Evolutionary conservation across 1,140 invertebrate genomes (phyloP).

Genomic region (Coboldia fuscipes): DNA sequence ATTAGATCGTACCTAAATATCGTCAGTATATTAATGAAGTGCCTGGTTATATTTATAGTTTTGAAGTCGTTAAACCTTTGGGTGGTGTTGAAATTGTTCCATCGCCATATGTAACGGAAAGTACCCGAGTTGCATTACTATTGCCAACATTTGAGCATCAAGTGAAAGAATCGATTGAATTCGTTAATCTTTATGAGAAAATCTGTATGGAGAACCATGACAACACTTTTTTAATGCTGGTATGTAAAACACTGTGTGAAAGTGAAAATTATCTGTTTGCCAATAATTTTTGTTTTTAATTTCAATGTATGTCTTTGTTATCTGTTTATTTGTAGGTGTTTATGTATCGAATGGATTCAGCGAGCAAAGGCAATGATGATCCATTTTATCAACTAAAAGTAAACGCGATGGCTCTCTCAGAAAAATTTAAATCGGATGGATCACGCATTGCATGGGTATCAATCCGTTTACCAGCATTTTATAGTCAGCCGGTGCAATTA

Average conservation of each 20-base stretch:
- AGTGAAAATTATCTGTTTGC: neutral
- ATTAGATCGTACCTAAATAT: no score
- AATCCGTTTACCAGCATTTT: conserved; percentile 30
- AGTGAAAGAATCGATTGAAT: conserved; percentile 24
- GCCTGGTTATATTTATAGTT: conserved; percentile 11
- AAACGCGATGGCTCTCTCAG: conserved; percentile 31
- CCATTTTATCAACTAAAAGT: conserved; percentile 40
- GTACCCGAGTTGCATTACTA: conserved; percentile 52
- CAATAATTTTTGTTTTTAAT: neutral
- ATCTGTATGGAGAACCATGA: conserved; percentile 52
- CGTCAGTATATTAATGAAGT: no score
- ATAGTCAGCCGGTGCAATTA: conserved; percentile 11
- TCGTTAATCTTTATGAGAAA: conserved; percentile 46
- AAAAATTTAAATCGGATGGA: conserved; percentile 43
- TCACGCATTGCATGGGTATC: conserved; percentile 48
- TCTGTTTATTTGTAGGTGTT: conserved; percentile 28
- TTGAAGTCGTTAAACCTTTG: conserved; percentile 52
- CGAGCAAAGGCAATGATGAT: conserved; percentile 42
- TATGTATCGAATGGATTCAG: conserved; percentile 29
- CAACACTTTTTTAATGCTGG: conserved; percentile 52
- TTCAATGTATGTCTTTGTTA: conserved; percentile 7
- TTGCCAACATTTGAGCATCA: conserved; percentile 28
- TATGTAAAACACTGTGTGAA: conserved; percentile 12
- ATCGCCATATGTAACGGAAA: conserved; percentile 82
- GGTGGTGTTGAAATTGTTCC: conserved; percentile 66